Percentiles rank a stretch among this genome's conserved stretches.
Evolutionary conservation across 1,140 invertebrate genomes (phyloP).

Genomic region (Asbolus verrucosus): DNA sequence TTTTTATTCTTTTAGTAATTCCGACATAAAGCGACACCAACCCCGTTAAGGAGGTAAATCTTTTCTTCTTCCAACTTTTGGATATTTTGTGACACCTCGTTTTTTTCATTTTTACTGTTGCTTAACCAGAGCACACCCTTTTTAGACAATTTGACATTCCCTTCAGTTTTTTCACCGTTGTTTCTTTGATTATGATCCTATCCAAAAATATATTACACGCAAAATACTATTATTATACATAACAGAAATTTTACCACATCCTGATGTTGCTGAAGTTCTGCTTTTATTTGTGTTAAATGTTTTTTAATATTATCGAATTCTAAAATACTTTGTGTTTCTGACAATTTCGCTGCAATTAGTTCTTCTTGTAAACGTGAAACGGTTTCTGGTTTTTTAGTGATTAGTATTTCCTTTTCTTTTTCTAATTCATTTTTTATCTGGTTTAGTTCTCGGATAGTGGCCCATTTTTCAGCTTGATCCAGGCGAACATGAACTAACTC

Average conservation of each 20-base stretch:
- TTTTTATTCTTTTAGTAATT: neutral
- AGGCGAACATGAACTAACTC: constrained; percentile 9
- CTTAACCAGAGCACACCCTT: neutral
- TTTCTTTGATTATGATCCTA: neutral
- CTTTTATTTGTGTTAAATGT: neutral
- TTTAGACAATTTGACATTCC: neutral
- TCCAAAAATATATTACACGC: neutral
- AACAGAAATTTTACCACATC: neutral
- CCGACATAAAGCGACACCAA: neutral
- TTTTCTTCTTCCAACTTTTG: constrained; percentile 12
- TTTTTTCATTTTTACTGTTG: neutral
- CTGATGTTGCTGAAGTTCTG: neutral
- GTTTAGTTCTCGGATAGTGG: constrained; percentile 4
- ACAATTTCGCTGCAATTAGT: neutral
- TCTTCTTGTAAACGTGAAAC: constrained; percentile 7
- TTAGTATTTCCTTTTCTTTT: constrained; percentile 28
- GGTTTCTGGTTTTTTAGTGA: constrained; percentile 2
- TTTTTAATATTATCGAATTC: constrained; percentile 6
- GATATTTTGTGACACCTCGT: neutral
- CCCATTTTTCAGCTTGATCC: constrained; percentile 1
- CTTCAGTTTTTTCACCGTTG: neutral
- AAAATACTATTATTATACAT: neutral
- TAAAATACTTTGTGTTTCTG: neutral
- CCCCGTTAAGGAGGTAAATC: neutral
- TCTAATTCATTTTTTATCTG: constrained; percentile 22